phyloP scores from a whole-genome alignment of 1,140 invertebrate species.

The Pararge aegeria region DNA sequence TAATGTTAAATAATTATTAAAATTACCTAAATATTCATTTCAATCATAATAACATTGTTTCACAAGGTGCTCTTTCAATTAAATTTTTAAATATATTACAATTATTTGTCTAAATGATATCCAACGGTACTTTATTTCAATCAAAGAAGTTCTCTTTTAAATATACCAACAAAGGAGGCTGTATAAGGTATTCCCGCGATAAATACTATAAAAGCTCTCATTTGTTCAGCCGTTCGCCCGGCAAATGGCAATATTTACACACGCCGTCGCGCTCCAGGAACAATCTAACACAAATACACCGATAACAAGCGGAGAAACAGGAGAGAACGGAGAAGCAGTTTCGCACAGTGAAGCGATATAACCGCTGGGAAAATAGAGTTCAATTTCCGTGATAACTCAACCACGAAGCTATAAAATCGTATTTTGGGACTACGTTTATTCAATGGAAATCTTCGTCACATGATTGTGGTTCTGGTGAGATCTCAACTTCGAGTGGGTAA shows the following conservation, averaged over 20 bases:
- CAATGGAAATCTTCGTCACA: too few relatives aligned
- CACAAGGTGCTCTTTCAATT: too few relatives aligned
- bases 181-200: neutral
- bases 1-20: too few relatives aligned
- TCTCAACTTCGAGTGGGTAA: too few relatives aligned
- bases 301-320: neutral
- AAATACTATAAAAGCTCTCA: neutral
- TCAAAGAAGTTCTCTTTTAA: too few relatives aligned
- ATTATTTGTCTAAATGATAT: too few relatives aligned
- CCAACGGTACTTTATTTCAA: too few relatives aligned
- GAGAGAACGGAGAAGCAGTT: neutral
- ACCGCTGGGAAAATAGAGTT: neutral
- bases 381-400: neutral
- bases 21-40: too few relatives aligned
- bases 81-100: too few relatives aligned
- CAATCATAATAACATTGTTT: too few relatives aligned
- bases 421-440: neutral
- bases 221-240: neutral
- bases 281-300: slow-evolving; percentile 4
- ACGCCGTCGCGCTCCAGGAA: neutral
- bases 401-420: neutral
- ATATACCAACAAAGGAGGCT: neutral
- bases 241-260: slow-evolving; percentile 1
- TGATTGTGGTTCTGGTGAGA: too few relatives aligned
- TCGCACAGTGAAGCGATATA: neutral